phyloP scores from a whole-genome alignment of 2,888 invertebrate species.

The Chirona hameri region DNA sequence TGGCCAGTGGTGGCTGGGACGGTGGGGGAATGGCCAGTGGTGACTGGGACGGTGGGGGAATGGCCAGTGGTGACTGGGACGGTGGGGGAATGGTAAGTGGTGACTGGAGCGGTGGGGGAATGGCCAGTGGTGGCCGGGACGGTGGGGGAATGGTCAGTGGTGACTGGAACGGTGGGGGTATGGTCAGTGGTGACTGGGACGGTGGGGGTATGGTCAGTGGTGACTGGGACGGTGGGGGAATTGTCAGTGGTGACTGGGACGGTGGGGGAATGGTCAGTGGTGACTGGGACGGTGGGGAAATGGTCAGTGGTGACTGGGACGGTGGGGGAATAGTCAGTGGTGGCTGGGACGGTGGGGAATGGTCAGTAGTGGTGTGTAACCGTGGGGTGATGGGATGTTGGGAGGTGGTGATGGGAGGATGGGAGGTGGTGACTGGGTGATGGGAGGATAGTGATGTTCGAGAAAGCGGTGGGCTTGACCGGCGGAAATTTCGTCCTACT shows the following conservation, averaged over 20 bases:
- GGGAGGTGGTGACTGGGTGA: constrained; percentile 45
- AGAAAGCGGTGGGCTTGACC: no score
- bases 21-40: constrained; percentile 63
- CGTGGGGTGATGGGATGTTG: no score
- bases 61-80: neutral
- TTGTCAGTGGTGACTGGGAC: constrained; percentile 67
- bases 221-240: neutral
- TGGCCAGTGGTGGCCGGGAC: constrained; percentile 65
- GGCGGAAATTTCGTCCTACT: no score
- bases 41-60: neutral
- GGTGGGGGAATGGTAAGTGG: constrained; percentile 63
- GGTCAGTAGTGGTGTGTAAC: neutral
- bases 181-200: constrained; percentile 70
- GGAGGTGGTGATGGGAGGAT: constrained; percentile 71
- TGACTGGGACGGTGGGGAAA: neutral
- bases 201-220: constrained; percentile 62
- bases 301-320: neutral
- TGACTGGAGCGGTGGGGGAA: no score
- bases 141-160: constrained; percentile 62
- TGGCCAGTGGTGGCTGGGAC: neutral
- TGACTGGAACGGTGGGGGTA: neutral
- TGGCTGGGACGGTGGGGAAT: no score
- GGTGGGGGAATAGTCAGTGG: constrained; percentile 63
- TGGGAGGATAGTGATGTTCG: neutral
- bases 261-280: constrained; percentile 62